A percentile compares a stretch with the other conserved stretches of the same genome.
These are phyloP conservation scores for Acanthisitta chloris DNA, from an alignment of 2,113 vertebrate species.

Conservation along the genomic window DNA sequence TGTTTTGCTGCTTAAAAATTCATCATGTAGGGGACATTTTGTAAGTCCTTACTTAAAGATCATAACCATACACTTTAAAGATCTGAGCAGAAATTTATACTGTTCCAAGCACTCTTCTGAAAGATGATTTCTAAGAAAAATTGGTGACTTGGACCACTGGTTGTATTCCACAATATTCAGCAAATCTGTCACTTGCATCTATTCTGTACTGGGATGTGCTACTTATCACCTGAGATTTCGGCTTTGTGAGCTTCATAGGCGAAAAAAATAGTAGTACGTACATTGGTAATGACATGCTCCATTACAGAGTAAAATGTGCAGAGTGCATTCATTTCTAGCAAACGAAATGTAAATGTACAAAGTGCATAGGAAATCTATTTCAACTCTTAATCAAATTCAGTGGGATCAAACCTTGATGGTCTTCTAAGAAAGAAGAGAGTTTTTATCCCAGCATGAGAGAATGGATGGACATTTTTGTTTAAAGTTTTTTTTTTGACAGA, in stretches of 20 bases:
- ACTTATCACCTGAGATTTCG: constrained; percentile 29
- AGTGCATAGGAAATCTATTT: constrained; percentile 66
- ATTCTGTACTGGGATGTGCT: not conserved
- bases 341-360: not conserved
- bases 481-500: not conserved
- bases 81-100: not conserved
- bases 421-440: not conserved
- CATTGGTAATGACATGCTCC: constrained; percentile 36
- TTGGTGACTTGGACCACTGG: not conserved
- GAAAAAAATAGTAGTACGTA: constrained; percentile 44
- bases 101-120: not conserved
- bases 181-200: constrained; percentile 34
- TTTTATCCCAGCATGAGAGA: constrained; percentile 34
- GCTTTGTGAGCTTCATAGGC: constrained; percentile 6
- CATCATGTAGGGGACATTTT: not conserved
- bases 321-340: constrained; percentile 32
- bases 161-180: not conserved
- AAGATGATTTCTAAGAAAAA: not conserved
- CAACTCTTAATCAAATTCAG: constrained; percentile 59
- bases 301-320: constrained; percentile 63
- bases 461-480: constrained; percentile 1
- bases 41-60: not conserved
- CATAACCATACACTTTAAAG: not conserved
- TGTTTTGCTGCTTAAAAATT: not conserved
- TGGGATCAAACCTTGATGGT: constrained; percentile 6